phyloP scores from a whole-genome alignment of 2,113 vertebrate species.

The Lichenostomus cassidix region DNA sequence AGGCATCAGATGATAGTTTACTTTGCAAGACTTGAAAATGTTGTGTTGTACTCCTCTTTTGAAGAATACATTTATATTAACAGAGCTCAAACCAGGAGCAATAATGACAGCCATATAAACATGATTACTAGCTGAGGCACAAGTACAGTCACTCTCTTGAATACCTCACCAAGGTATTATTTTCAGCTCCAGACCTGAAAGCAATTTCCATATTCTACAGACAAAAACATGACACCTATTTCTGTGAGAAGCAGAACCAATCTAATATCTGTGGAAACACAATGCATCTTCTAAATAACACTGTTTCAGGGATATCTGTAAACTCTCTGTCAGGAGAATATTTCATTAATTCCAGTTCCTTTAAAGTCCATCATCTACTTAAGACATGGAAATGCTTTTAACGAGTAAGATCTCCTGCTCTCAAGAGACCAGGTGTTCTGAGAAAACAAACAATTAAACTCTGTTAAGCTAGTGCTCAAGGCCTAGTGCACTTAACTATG shows the following conservation, averaged over 20 bases:
- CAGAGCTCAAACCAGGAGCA: slow-evolving; percentile 34
- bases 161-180: slow-evolving; percentile 37
- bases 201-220: slow-evolving; percentile 43
- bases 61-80: slow-evolving; percentile 69
- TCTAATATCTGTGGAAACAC: slow-evolving; percentile 31
- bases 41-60: slow-evolving; percentile 65
- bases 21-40: slow-evolving; percentile 66
- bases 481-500: not conserved
- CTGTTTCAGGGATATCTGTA: slow-evolving; percentile 26
- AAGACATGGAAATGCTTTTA: slow-evolving; percentile 48
- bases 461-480: not conserved
- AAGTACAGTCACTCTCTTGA: slow-evolving; percentile 22
- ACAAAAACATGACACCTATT: slow-evolving; percentile 26
- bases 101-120: slow-evolving; percentile 60
- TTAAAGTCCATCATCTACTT: slow-evolving; percentile 35
- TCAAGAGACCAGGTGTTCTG: slow-evolving; percentile 8
- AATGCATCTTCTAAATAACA: slow-evolving; percentile 43
- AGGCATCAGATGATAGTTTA: slow-evolving; percentile 51
- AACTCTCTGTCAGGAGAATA: slow-evolving; percentile 3
- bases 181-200: slow-evolving; percentile 51
- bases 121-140: slow-evolving; percentile 24
- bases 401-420: not conserved
- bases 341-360: slow-evolving; percentile 31
- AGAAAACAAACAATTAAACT: slow-evolving; percentile 23
- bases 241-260: slow-evolving; percentile 21